Percentiles rank a stretch among this genome's conserved stretches.
These are phyloP conservation scores for Phyllostomus hastatus DNA, from an alignment of 2,113 vertebrate species.

Conservation along the genomic window DNA sequence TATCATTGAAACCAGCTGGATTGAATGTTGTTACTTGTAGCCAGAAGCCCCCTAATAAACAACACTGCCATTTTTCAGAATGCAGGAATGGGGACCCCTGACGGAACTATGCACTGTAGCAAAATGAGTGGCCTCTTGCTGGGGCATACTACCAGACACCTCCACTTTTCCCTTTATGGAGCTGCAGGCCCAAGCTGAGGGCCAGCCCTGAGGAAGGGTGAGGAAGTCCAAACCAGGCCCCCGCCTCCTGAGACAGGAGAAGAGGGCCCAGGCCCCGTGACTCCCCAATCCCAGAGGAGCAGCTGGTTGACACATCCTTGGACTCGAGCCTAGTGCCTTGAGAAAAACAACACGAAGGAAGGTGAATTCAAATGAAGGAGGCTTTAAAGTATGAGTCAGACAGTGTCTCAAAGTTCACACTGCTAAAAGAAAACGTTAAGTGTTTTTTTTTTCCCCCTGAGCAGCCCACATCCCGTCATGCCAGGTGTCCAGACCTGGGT, in stretches of 20 bases:
- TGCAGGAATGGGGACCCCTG: neutral
- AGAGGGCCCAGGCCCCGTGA: neutral
- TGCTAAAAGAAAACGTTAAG: slow-evolving; percentile 48
- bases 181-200: neutral
- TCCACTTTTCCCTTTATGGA: neutral
- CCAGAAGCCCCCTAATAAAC: neutral
- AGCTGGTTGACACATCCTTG: slow-evolving; percentile 48
- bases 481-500: neutral
- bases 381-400: slow-evolving; percentile 62
- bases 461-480: neutral
- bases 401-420: slow-evolving; percentile 59
- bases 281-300: neutral
- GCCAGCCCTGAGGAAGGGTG: neutral
- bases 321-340: slow-evolving; percentile 34
- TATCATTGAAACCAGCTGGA: neutral
- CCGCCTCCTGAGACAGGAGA: neutral
- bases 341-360: slow-evolving; percentile 68
- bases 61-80: neutral
- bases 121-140: neutral
- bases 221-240: neutral
- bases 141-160: neutral
- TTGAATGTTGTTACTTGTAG: neutral
- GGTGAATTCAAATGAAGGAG: slow-evolving; percentile 60
- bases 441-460: neutral
- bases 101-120: neutral